A percentile compares a stretch with the other conserved stretches of the same genome.
These are phyloP conservation scores for Lindbergichthys nudifrons DNA, from an alignment of 2,797 vertebrate species.

Conservation along the genomic window DNA sequence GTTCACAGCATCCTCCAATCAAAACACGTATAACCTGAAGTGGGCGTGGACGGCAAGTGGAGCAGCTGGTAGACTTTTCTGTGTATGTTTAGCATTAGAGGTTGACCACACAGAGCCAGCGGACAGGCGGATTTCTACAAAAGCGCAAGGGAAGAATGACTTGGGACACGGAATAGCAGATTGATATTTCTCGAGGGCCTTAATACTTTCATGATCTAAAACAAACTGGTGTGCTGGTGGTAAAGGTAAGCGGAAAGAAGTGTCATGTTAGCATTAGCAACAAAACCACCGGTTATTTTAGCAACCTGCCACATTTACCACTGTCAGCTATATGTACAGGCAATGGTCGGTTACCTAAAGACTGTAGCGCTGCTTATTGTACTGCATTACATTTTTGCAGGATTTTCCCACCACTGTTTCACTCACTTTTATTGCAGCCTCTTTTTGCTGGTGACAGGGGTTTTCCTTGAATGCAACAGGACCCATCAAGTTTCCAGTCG, in stretches of 20 bases:
- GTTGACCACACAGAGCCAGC: conserved; percentile 42
- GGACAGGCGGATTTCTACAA: neutral
- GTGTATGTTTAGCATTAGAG: conserved; percentile 53
- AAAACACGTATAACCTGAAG: neutral
- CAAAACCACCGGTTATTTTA: neutral
- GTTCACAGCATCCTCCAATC: conserved; percentile 64
- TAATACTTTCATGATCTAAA: conserved; percentile 14
- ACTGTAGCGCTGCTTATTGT: neutral
- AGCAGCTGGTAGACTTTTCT: conserved; percentile 50
- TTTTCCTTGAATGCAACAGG: conserved; percentile 43
- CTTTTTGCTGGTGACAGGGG: conserved; percentile 15
- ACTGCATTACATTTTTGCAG: neutral
- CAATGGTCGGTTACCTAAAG: neutral
- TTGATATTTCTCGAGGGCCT: conserved; percentile 10
- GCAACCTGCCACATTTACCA: conserved; percentile 4
- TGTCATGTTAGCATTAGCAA: conserved; percentile 64
- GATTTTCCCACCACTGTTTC: neutral
- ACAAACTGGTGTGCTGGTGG: conserved; percentile 12
- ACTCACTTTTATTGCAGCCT: conserved; percentile 15
- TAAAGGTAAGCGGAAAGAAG: conserved; percentile 68
- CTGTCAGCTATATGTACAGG: neutral
- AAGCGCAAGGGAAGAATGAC: conserved; percentile 61
- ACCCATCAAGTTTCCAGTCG: conserved; percentile 47
- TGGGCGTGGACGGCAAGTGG: conserved; percentile 47
- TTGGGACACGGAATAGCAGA: conserved; percentile 17